Percentiles rank a stretch among this genome's conserved stretches.
Evolutionary conservation across 2,113 vertebrate genomes (phyloP).

Genomic region (Amazona guildingii): DNA sequence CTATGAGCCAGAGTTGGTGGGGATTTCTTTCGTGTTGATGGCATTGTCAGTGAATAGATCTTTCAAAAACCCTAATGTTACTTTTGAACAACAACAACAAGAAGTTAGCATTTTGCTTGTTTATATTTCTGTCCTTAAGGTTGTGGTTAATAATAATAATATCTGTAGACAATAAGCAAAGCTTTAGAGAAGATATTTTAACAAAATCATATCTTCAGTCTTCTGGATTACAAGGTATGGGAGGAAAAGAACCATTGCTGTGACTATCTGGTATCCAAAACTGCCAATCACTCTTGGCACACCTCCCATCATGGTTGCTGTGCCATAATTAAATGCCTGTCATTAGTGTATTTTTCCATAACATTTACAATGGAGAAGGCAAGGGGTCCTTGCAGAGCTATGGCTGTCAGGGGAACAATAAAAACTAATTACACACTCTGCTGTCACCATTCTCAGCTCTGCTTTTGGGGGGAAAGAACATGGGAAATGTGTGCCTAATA

Average conservation of each 20-base stretch:
- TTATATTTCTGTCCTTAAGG: not conserved
- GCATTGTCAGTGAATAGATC: not conserved
- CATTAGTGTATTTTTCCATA: conserved; percentile 75
- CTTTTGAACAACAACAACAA: not conserved
- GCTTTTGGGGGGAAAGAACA: conserved; percentile 62
- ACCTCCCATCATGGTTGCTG: conserved; percentile 53
- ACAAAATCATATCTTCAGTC: not conserved
- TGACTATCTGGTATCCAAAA: conserved; percentile 45
- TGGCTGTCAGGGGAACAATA: conserved; percentile 78
- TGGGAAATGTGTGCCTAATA: conserved; percentile 26
- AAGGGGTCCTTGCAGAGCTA: conserved; percentile 69
- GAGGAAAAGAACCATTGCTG: conserved; percentile 7
- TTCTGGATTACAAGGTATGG: conserved; percentile 26
- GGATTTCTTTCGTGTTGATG: not conserved
- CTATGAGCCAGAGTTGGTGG: not conserved
- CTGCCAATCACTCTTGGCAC: conserved; percentile 63
- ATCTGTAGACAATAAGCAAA: not conserved
- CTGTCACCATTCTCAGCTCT: conserved; percentile 66
- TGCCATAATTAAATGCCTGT: conserved; percentile 76
- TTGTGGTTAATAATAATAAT: not conserved
- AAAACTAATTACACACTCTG: conserved; percentile 77
- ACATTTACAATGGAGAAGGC: conserved; percentile 74
- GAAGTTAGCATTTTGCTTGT: not conserved
- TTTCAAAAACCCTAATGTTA: not conserved
- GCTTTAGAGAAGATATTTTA: not conserved